Evolutionary conservation across 1,140 invertebrate species (phyloP), one percentile per base, ranked within the genome.

Genomic region (Halesus radiatus): DNA sequence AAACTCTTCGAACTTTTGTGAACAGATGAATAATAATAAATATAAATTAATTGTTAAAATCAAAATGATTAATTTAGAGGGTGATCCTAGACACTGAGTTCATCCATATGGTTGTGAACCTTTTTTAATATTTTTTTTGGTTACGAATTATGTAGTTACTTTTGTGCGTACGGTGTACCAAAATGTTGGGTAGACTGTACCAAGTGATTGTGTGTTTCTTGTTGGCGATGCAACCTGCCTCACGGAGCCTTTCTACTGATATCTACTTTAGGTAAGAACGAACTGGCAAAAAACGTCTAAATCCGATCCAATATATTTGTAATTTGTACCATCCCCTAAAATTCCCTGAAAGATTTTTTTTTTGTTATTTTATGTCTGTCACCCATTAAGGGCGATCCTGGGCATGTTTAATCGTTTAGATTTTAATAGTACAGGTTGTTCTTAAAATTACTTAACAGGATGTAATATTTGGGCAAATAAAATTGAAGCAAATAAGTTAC

Each of bases 211-310:
- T 83, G 60, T 83, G 82, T 77, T 81, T 83, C 26, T 66, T 83
- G 77, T n/a, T 83, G 23, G 77, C 82, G 8, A 83, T 80, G 80
- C 82, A 83, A 76, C 82, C 82, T 3, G 77, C 82, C 10, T 83
- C 82, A 3, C 79, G 76, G 66, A 83, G 82, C 64, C 80, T 83
- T 15, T 81, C 78, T 3, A 83, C 82, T 8, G 82, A 83, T 58
- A 68, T 83, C 20, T 83, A 81, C 56, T 81, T 79, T 60, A 83
- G 82, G 82, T 83, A 79, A 83, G 74, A 37, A 15, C 1, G 10
- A 1, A 18, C 8, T 56, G 20, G 20, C 16, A 56, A 5, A 56
- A 10, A 56, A 56, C n/a, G 20, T 56, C 1, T 7, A 56, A 56
- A 56, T 22, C n/a, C 20, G 18, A 18, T 18, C 10, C 54, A 6